phyloP scores from a whole-genome alignment of 2,888 invertebrate genomes.

The Eustalomyia histrio region DNA sequence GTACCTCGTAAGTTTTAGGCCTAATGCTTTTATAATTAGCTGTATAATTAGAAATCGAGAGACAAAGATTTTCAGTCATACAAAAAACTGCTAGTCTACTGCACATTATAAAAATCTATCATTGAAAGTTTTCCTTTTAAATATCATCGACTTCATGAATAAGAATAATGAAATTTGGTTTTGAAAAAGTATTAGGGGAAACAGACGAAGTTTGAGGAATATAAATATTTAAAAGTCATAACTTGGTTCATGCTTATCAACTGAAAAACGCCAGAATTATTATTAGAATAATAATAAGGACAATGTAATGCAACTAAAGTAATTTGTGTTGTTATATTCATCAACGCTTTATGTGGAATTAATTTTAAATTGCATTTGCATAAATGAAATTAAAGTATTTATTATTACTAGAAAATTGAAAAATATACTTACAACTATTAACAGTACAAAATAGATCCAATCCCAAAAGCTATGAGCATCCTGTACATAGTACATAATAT shows the following conservation, averaged over 20 bases:
- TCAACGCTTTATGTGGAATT: neutral
- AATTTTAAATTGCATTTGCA: neutral
- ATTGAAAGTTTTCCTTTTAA: conserved; percentile 20
- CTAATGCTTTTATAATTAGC: too few species aligned
- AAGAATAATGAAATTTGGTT: conserved; percentile 38
- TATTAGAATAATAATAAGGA: neutral
- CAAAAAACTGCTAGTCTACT: too few species aligned
- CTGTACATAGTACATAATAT: conserved; percentile 99
- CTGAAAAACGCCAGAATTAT: neutral
- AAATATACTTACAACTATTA: conserved; percentile 94
- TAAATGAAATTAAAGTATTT: neutral
- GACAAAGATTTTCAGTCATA: too few species aligned
- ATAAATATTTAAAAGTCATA: neutral
- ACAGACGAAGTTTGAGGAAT: neutral
- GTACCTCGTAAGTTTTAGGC: too few species aligned
- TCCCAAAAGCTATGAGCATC: conserved; percentile 99
- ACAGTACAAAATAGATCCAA: conserved; percentile 99
- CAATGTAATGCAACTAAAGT: neutral
- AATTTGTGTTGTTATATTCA: conserved; percentile 1
- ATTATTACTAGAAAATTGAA: neutral
- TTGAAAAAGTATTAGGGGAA: neutral
- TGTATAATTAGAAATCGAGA: too few species aligned
- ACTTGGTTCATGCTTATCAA: neutral
- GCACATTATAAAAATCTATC: conserved; percentile 27
- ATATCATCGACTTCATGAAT: conserved; percentile 36